Conservation (phyloP, 2,797 vertebrate species). For the Sebastes baramenuke region DNA sequence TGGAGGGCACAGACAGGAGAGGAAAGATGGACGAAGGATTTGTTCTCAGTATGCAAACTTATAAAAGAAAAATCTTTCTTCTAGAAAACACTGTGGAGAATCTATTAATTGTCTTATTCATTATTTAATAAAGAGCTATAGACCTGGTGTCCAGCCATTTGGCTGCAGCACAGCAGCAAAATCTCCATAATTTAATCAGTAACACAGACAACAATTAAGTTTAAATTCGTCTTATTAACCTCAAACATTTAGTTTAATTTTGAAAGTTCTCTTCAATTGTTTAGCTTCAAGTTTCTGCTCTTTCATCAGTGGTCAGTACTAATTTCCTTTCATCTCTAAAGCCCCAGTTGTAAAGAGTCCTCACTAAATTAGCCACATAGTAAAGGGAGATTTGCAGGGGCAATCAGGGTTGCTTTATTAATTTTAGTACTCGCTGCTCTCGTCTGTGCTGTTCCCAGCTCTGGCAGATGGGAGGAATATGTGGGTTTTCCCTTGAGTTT, state of each 20-base stretch:
- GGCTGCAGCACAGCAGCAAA: not conserved
- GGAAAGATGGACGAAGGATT: slow-evolving; percentile 24
- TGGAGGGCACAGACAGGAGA: slow-evolving; percentile 36
- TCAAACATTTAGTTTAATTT: slow-evolving; percentile 25
- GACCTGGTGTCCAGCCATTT: not conserved
- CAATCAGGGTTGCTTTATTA: slow-evolving; percentile 62
- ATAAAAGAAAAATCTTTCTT: not conserved
- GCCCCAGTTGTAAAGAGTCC: slow-evolving; percentile 54
- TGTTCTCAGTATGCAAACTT: slow-evolving; percentile 7
- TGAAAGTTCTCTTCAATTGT: slow-evolving; percentile 23
- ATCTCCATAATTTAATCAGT: slow-evolving; percentile 1
- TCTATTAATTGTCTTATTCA: not conserved
- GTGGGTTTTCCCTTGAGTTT: slow-evolving; percentile 44
- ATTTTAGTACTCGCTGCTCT: slow-evolving; percentile 65
- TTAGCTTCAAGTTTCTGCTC: slow-evolving; percentile 30
- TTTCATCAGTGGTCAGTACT: slow-evolving; percentile 52
- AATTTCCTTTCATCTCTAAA: slow-evolving; percentile 64
- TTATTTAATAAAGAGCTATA: not conserved
- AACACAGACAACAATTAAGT: not conserved
- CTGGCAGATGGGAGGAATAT: slow-evolving; percentile 46
- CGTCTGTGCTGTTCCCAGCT: slow-evolving; percentile 58
- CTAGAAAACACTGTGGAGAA: not conserved
- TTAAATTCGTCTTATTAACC: slow-evolving; percentile 9
- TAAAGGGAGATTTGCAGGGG: slow-evolving; percentile 56
- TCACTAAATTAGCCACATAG: slow-evolving; percentile 63